Base-by-base conservation (phyloP, 2,888 invertebrate species). In the Epirrhoe alternata region DNA sequence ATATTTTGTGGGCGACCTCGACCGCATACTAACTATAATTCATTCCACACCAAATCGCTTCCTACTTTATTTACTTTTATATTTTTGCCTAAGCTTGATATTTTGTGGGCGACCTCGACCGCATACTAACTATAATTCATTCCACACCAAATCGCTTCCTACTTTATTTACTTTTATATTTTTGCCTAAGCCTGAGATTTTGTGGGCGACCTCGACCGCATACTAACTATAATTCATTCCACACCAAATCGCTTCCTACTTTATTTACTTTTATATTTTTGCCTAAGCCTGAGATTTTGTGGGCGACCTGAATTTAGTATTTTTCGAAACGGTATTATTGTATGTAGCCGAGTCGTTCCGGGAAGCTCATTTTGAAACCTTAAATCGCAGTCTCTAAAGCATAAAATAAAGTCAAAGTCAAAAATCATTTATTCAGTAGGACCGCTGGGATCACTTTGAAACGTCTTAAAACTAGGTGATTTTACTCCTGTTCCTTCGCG, bases 251-350 rank as follows among this genome's bases (percentile, higher is more conserved):
- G 61, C 24, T 35, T 38, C 10, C 33, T 55, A 55, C 49, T 54
- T 45, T 49, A 57, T 49, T 57, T 58, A 35, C 10, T 42, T 60
- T 42, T 33, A 47, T 54, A 14, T 54, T 33, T 61, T 47, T 49
- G 35, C 53, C 53, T 45, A 24, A n/a, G 0, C 47, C 61, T 31
- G 5, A 52, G 30, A 42, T 45, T 42, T 16, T 24, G 42, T 53
- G 14, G 47, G 47, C 16, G 38, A 14, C 6, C 16, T 16, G 47
- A 47, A 47, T 47, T 47, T 47, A 47, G 47, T 16, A 47, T 47
- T 47, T 47, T 16, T 14, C 7, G 47, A 47, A 47, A 16, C 47
- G 47, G 14, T 16, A 16, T 16, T 47, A 47, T 0, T 14, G 45
- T n/a, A 14, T n/a, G n/a, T n/a, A n/a, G 14, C 45, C 14, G n/a